These are phyloP conservation scores for Carterocephalus palaemon DNA, from an alignment of 2,888 invertebrate genomes.

Conservation along the genomic window DNA sequence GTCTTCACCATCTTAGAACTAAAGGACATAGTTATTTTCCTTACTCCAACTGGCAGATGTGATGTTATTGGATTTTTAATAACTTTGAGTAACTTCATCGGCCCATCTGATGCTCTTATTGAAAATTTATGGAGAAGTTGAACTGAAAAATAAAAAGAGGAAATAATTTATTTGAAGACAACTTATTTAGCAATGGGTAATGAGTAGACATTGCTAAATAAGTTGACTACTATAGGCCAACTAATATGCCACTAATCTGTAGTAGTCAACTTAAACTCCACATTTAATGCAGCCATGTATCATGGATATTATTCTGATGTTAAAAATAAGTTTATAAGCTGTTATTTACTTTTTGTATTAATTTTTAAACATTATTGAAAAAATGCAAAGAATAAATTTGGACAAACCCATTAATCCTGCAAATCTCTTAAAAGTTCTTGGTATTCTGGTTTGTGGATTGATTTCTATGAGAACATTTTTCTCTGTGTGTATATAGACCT, in stretches of 20 bases:
- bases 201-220: too few relatives aligned
- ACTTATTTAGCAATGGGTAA: slow-evolving; percentile 5
- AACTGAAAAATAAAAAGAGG: slow-evolving; percentile 82
- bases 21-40: slow-evolving; percentile 94
- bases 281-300: too few relatives aligned
- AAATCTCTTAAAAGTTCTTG: slow-evolving; percentile 97
- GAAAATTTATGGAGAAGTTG: slow-evolving; percentile 97
- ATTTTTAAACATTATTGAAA: background rate
- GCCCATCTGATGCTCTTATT: slow-evolving; percentile 93
- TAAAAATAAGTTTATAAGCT: background rate
- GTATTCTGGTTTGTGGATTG: slow-evolving; percentile 97
- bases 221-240: too few relatives aligned
- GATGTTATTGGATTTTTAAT: slow-evolving; percentile 97
- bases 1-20: slow-evolving; percentile 84
- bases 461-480: slow-evolving; percentile 96
- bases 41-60: slow-evolving; percentile 96
- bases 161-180: background rate
- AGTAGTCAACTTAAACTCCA: too few relatives aligned
- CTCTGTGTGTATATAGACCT: slow-evolving; percentile 95
- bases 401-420: slow-evolving; percentile 95
- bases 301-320: background rate
- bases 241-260: too few relatives aligned
- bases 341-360: too few relatives aligned
- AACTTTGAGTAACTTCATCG: slow-evolving; percentile 94
- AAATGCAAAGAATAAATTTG: background rate